These are phyloP conservation scores for Paracentrotus lividus DNA, from an alignment of 53 echinoderm and acorn worm species.

Conservation along the genomic window DNA sequence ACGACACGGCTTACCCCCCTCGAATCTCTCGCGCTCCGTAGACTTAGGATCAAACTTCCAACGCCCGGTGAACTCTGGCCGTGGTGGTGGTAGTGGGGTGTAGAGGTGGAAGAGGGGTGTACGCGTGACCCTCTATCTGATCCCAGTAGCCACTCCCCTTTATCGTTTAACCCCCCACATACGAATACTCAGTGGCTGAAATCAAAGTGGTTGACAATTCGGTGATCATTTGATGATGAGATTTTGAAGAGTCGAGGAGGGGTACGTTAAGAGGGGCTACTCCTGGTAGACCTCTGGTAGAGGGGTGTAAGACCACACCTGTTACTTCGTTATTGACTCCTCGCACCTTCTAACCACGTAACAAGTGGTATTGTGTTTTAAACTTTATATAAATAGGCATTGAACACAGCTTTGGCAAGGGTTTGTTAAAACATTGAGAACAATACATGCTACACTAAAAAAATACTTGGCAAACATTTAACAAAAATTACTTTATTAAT, in stretches of 20 bases:
- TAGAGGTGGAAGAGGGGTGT: neutral
- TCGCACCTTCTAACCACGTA: neutral
- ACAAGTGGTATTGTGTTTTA: neutral
- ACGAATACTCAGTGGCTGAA: neutral
- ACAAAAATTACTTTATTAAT: neutral
- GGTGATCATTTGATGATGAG: neutral
- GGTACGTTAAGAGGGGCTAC: neutral
- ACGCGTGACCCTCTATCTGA: neutral
- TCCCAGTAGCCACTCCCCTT: slow-evolving; percentile 26
- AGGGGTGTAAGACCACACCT: neutral
- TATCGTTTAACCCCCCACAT: neutral
- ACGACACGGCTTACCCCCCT: slow-evolving; percentile 8
- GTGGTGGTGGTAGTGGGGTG: neutral
- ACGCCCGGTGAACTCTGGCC: neutral
- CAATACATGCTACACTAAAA: neutral
- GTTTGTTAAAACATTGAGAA: too few relatives aligned
- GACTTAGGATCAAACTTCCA: neutral
- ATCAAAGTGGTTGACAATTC: neutral
- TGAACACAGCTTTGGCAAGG: too few relatives aligned
- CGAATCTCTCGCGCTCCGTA: slow-evolving; percentile 29
- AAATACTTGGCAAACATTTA: neutral
- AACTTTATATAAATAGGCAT: neutral
- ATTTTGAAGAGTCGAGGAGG: neutral
- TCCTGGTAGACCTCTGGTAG: neutral
- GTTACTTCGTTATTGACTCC: neutral